Base-by-base conservation (phyloP, 2,888 invertebrate genomes). In the Polydrusus pterygomalis region DNA sequence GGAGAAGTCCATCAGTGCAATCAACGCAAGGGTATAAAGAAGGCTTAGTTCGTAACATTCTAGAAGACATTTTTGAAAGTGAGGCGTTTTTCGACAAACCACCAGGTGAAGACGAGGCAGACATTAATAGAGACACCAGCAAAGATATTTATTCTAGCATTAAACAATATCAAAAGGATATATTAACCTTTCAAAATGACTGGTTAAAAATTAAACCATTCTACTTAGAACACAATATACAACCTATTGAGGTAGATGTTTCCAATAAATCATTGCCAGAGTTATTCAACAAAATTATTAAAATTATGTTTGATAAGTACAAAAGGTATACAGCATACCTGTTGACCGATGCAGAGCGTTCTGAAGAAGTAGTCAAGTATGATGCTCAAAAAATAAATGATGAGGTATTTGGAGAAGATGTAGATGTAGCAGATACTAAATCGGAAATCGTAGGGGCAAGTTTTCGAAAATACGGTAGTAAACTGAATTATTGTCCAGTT, bases 401-500 rank as follows among this genome's bases (percentile, higher is more conserved):
- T 70, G 78, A 81, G 40, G 80, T 79, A 68, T 88, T 88, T 78
- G 86, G 86, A 71, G 88, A 88, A 79, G 86, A 86, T 43, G 77
- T 69, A 11, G 56, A 70, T 17, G 15, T 56, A 56, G 60, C 73
- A 58, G 74, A 74, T 51, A 79, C 78, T 49, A 77, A 56, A 34
- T 72, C 80, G 30, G 81, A 82, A 20, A 71, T 45, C 13, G 40
- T 67, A 15, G 83, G 83, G 62, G 80, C 80, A 68, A 84, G 85
- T 49, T 83, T 86, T 86, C 74, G 69, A 11, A 72, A 30, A 60
- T 88, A 91, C 70, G 91, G 93, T n/a, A 91, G 91, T 83, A 91
- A 90, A 1, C 87, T 87, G 77, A 81, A 88, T 79, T 93, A 89
- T 81, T 93, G 93, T 82, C 93, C 93, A 0, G 89, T 93, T 40